Conservation (phyloP, 2,797 vertebrate genomes). For the Lemur catta region DNA sequence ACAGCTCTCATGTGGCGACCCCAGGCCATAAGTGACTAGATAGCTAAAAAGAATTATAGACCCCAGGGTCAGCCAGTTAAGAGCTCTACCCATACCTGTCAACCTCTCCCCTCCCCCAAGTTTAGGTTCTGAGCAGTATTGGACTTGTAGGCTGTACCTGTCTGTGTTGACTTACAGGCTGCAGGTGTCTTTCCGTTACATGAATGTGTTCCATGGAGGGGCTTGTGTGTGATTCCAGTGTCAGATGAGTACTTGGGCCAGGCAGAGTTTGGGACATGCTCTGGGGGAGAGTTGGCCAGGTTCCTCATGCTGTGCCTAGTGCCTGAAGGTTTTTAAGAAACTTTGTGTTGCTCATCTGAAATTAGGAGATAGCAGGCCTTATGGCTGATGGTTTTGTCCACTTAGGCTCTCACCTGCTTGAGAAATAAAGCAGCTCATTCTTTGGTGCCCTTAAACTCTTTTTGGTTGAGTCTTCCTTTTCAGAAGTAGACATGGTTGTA, state of each 20-base stretch:
- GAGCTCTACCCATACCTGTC: background rate
- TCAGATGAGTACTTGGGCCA: background rate
- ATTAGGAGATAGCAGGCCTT: background rate
- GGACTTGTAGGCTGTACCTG: background rate
- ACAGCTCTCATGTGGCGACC: background rate
- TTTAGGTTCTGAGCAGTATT: constrained; percentile 35
- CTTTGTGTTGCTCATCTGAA: background rate
- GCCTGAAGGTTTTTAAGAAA: background rate
- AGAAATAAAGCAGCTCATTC: background rate
- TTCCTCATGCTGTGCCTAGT: background rate
- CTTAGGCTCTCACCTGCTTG: background rate
- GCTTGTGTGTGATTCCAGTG: background rate
- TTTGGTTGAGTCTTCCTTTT: background rate
- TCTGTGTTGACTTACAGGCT: background rate
- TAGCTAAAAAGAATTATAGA: background rate
- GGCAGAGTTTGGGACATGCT: background rate
- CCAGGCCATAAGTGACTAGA: background rate
- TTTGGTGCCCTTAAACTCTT: background rate
- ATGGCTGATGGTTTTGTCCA: background rate
- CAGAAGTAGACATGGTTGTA: background rate
- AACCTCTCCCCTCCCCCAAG: background rate
- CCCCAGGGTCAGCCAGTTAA: background rate
- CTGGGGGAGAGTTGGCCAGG: background rate
- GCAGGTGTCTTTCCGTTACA: constrained; percentile 24
- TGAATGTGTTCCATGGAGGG: background rate